Evolutionary conservation across 2,113 vertebrate genomes (phyloP).

Genomic region (Ranitomeya imitator): DNA sequence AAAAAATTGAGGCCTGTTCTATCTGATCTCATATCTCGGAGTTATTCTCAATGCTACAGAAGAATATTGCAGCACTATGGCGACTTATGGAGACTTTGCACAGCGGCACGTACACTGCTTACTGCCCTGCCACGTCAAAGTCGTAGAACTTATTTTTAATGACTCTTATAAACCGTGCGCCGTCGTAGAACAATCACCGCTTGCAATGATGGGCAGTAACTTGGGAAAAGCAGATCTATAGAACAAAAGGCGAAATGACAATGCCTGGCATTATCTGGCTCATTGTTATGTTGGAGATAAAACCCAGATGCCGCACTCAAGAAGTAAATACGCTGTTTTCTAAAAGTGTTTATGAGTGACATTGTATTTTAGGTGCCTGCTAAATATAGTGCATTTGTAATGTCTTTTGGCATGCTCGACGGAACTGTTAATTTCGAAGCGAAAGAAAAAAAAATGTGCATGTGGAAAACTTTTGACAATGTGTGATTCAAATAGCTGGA

Average conservation of each 20-base stretch:
- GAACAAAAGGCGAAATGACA: not conserved
- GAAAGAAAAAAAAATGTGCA: constrained; percentile 4
- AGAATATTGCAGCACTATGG: not conserved
- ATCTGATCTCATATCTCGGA: not conserved
- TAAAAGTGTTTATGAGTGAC: constrained; percentile 27
- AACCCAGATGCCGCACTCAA: not conserved
- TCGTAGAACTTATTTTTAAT: not conserved
- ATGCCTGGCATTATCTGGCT: too few relatives aligned
- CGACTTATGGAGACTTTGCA: not conserved
- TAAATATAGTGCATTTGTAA: not conserved
- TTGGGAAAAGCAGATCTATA: not conserved
- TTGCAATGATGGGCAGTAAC: not conserved
- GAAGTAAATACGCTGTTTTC: not conserved
- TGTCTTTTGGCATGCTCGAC: constrained; percentile 34
- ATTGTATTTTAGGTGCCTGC: constrained; percentile 36
- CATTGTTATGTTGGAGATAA: not conserved
- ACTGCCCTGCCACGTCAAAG: not conserved
- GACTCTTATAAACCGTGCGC: not conserved
- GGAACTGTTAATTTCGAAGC: constrained; percentile 49
- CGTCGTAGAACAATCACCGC: too few relatives aligned
- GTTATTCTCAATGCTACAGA: not conserved
- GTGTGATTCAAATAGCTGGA: not conserved
- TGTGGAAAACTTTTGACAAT: constrained; percentile 56
- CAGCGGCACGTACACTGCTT: not conserved
- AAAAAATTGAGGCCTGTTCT: not conserved